phyloP scores from a whole-genome alignment of 2,797 vertebrate species.

The Mus minutoides region DNA sequence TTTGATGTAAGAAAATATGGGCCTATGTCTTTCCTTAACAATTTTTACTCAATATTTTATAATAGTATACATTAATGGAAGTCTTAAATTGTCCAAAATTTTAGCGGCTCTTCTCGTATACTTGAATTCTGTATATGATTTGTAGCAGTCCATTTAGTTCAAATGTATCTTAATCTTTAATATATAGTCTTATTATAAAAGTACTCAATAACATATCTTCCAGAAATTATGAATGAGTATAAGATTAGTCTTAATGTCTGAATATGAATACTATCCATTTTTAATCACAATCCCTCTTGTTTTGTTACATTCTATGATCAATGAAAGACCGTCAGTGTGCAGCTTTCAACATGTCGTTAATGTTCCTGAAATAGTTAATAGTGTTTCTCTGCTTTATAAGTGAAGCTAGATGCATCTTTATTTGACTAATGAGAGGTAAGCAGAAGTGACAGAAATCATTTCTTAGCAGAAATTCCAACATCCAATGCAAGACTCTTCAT shows the following conservation, averaged over 20 bases:
- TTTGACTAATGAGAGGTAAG: background rate
- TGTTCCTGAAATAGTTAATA: background rate
- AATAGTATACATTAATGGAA: background rate
- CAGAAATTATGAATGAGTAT: background rate
- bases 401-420: background rate
- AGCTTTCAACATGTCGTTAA: background rate
- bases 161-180: slow-evolving; percentile 25
- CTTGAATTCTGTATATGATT: background rate
- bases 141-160: background rate
- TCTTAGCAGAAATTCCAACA: background rate
- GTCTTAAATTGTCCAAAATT: background rate
- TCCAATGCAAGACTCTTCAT: background rate
- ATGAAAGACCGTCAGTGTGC: background rate
- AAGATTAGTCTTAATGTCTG: background rate
- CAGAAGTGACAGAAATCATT: background rate
- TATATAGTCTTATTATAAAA: background rate
- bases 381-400: background rate
- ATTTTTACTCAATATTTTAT: background rate
- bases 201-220: background rate
- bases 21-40: background rate
- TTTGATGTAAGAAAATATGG: slow-evolving; percentile 28
- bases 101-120: background rate
- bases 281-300: background rate
- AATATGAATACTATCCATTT: background rate
- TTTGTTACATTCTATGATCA: background rate